A percentile compares a stretch with the other conserved stretches of the same genome.
phyloP scores from a whole-genome alignment of 2,797 vertebrate species.

The Apogon talboti region DNA sequence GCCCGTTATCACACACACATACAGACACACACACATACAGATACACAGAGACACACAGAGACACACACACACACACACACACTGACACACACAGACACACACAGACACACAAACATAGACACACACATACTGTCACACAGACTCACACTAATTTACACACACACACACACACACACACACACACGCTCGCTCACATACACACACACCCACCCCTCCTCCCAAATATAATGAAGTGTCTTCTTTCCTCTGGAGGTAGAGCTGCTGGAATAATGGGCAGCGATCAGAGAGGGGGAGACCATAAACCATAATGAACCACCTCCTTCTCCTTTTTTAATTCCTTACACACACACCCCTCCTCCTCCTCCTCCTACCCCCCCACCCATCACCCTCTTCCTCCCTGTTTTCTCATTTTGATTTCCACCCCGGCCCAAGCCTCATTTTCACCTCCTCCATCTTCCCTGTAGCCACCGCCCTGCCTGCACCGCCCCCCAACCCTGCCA shows the following conservation, averaged over 20 bases:
- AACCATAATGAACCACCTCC: conserved; percentile 80
- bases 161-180: conserved; percentile 28
- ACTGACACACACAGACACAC: too few species aligned
- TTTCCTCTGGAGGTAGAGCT: conserved; percentile 68
- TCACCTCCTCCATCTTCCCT: conserved; percentile 2
- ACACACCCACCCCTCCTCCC: conserved; percentile 51
- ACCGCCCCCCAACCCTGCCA: conserved; percentile 55
- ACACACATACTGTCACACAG: neutral
- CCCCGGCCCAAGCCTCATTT: conserved; percentile 19
- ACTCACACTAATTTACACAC: conserved; percentile 18
- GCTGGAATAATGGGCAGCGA: conserved; percentile 72
- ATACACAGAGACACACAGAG: too few species aligned
- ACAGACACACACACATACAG: conserved; percentile 2
- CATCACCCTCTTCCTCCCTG: conserved; percentile 18
- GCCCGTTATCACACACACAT: conserved; percentile 3
- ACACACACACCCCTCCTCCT: neutral
- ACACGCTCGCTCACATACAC: conserved; percentile 29
- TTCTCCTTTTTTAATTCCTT: conserved; percentile 69
- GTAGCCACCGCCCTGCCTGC: conserved; percentile 3
- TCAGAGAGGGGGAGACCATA: conserved; percentile 56
- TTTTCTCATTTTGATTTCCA: conserved; percentile 44
- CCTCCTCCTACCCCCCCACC: neutral
- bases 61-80: too few species aligned
- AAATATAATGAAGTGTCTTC: conserved; percentile 76
- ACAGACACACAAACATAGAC: too few species aligned